Evolutionary conservation across 2,888 invertebrate genomes (phyloP), one percentile per base, ranked within the genome.

Genomic region (Sinhomidia bicolor): DNA sequence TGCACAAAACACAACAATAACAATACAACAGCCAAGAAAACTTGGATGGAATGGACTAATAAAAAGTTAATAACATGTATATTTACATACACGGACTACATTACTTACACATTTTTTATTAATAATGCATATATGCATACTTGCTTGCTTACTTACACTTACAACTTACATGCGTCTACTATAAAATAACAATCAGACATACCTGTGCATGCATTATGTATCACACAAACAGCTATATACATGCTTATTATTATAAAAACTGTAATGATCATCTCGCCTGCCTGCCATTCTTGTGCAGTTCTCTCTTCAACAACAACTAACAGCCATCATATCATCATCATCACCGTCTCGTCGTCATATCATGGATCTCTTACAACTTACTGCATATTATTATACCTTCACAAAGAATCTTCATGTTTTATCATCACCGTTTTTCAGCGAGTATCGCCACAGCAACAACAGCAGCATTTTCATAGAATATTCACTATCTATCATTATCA

Each of bases 11-110:
- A 65, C 32, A 65, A 65, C 62, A 65, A 65, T 32, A 29, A 65
- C 62, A 65, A 32, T n/a, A 32, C 62, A 29, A 29, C 29, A 65
- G 62, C 62, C 62, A 65, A 65, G 62, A 65, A 65, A 29, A 29
- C n/a, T 65, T 60, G 23, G 29, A 26, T n/a, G 10, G 60, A 10
- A 23, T 23, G 14, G 26, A 23, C 9, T 29, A 65, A 65, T 65
- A 65, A 65, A 65, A 32, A 65, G 62, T 65, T 65, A n/a, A 29
- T 23, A 7, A 23, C 14, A 29, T 14, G 14, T 32, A 32, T 0
- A 29, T 17, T 23, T 44, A 51, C 23, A 76, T 76, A 36, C 36
- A n/a, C n/a, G n/a, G n/a, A 41, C 47, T 14, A 47, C 12, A 9
- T 12, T 47, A 12, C 47, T 9, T 47, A 47, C 36, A 36, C 36